Evolutionary conservation across 30 jellyfish, hydroid and myxozoan genomes (phyloP), one percentile per base, ranked within the genome.

Genomic region (Cassiopea andromeda): DNA sequence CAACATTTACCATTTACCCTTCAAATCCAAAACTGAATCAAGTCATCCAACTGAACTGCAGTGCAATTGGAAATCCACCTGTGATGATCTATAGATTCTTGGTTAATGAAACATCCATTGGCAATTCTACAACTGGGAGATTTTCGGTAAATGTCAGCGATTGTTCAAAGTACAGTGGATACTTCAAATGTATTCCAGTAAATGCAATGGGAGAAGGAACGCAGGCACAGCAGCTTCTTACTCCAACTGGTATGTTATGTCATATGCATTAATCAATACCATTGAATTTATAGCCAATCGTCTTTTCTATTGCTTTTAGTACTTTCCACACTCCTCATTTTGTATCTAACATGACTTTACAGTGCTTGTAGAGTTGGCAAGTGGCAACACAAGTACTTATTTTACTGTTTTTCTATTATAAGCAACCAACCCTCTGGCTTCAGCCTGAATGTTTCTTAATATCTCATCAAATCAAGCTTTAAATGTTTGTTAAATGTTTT

Each of bases 151-250:
- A 59, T 80, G 49, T 68, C 8, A 59, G 16, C 38, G 78, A 80
- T 71, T 80, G 89, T 44, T 17, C 47, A 16, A 80, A 7, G 1
- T 44, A n/a, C 69, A 68, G 13, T 44, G 89, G 80, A 13, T 45
- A 58, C 14, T 61, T 47, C 89, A 80, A 80, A 80, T 80, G 89
- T n/a, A 46, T 60, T 2, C 89, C 89, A 59, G 89, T 59, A 61
- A 80, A 71, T n/a, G 2, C 79, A 10, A 58, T n/a, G 9, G 89
- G 89, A 61, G 69, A 60, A 47, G 89, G 89, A 47, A 48, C 60
- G 60, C 19, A 38, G n/a, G 47, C 44, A 67, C 61, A 50, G 16
- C 70, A 75, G 84, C 1, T 58, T 14, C 38, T 75, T 45, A 1
- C 17, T 47, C 71, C 48, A 16, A 75, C 69, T 7, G 84, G 84